A percentile compares a stretch with the other conserved stretches of the same genome.
phyloP scores from a whole-genome alignment of 2,113 vertebrate genomes.

The Paraplagusia blochii region DNA sequence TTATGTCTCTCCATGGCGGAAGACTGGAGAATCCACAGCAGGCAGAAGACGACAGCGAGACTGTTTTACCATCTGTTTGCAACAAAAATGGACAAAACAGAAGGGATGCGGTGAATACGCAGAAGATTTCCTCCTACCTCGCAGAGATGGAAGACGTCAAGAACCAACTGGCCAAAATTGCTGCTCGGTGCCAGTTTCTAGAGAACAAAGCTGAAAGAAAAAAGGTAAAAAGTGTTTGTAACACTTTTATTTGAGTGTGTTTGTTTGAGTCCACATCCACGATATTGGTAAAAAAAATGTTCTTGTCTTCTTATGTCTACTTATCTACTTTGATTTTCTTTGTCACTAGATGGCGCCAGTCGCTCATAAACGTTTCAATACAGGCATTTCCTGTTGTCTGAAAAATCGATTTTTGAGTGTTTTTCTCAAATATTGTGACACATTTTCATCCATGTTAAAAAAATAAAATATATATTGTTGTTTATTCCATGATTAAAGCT shows the following conservation, averaged over 20 bases:
- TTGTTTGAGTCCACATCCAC: too few relatives aligned
- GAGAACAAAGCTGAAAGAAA: conserved; percentile 45
- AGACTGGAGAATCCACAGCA: conserved; percentile 65
- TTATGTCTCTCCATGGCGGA: conserved; percentile 75
- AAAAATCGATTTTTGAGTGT: too few relatives aligned
- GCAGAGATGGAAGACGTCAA: conserved; percentile 71
- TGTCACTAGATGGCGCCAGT: conserved; percentile 47
- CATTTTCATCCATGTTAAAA: neutral
- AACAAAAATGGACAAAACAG: conserved; percentile 21
- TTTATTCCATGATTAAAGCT: neutral
- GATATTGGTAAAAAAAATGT: too few relatives aligned
- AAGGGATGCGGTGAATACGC: conserved; percentile 22
- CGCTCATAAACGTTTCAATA: neutral
- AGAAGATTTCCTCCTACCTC: conserved; percentile 65
- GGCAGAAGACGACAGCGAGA: conserved; percentile 71
- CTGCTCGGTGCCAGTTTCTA: conserved; percentile 70
- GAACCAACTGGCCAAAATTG: conserved; percentile 62
- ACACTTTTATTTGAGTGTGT: too few relatives aligned
- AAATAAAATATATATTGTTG: neutral
- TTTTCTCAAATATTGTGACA: neutral
- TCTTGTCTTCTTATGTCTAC: too few relatives aligned
- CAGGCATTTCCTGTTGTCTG: neutral
- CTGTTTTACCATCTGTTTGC: conserved; percentile 67
- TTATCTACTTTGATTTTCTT: too few relatives aligned
- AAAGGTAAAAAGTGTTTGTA: conserved; percentile 1